Base-by-base conservation (phyloP, 2,888 invertebrate species). In the Drosophila meridiana region DNA sequence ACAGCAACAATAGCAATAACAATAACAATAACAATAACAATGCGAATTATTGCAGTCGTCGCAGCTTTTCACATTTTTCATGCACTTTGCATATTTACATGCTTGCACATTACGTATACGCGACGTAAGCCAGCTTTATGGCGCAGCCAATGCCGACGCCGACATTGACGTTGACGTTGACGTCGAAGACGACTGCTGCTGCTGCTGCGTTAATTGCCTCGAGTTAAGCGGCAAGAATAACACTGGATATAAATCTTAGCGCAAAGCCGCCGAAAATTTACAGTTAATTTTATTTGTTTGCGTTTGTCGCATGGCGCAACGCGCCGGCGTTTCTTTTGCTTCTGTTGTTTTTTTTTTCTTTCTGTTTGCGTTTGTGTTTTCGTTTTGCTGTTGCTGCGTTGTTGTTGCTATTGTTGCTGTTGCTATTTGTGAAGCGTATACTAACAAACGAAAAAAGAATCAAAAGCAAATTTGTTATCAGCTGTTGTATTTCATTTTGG, bases 401-500 rank as follows among this genome's bases (percentile, higher is more conserved):
- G 62, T 81, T 73, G 61, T 57, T 73, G 62, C 79, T 73, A 60
- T 64, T 74, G 28, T 61, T 55, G 58, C 67, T 59, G 53, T 75
- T 20, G 72, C 50, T 56, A 53, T 70, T 74, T 66, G 60, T 71
- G 62, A 48, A 38, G 34, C 40, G 55, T 36, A 26, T 20, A 42
- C 57, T 30, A 58, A 58, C 20, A 47, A 26, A 34, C 26, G 7
- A 20, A 61, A 64, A 63, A 53, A 60, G 13, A 40, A 63, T 57
- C 47, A 64, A 71, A 52, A 61, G 57, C 32, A 70, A 58, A 62
- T 45, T 68, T 62, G 65, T 88, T 87, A 89, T 87, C 87, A 87
- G 84, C 87, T 81, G 78, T 78, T 80, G 77, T 87, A 86, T 87
- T 82, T 87, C 76, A 88, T 73, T 81, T 73, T 61, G 56, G 11